phyloP scores from a whole-genome alignment of 2,888 invertebrate species.

The Nephrotoma flavescens region DNA sequence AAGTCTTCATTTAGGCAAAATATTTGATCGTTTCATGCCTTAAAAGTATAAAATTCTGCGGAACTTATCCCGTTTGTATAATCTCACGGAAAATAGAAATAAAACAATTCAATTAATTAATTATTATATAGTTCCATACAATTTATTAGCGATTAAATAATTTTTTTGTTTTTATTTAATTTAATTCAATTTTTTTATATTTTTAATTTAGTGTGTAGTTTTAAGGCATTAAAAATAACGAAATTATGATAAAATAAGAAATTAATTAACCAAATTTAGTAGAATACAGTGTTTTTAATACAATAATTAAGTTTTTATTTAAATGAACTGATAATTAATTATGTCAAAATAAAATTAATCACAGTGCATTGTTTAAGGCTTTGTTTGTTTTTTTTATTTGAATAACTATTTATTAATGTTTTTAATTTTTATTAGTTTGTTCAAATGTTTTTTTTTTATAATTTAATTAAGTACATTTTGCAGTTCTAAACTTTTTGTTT shows the following conservation, averaged over 20 bases:
- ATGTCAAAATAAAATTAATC: slow-evolving; percentile 1
- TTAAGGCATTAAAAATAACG: not conserved
- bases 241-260: not conserved
- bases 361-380: slow-evolving; percentile 2
- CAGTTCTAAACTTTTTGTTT: not conserved
- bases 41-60: no score
- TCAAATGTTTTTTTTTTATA: not conserved
- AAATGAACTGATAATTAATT: slow-evolving; percentile 1
- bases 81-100: not conserved
- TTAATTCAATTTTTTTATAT: not conserved
- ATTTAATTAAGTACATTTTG: not conserved
- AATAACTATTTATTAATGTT: not conserved
- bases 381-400: not conserved
- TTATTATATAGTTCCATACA: not conserved
- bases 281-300: not conserved
- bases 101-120: not conserved
- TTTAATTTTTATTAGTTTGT: not conserved
- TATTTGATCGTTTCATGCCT: no score
- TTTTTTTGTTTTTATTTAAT: not conserved
- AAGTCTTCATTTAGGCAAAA: no score
- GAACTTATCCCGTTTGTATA: no score
- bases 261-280: not conserved
- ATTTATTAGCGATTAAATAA: not conserved
- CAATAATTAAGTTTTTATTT: not conserved
- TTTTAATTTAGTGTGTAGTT: not conserved